Percentiles rank a stretch among this genome's conserved stretches.
Conservation (phyloP, 2,888 invertebrate species). For the Cephus nigrinus region DNA sequence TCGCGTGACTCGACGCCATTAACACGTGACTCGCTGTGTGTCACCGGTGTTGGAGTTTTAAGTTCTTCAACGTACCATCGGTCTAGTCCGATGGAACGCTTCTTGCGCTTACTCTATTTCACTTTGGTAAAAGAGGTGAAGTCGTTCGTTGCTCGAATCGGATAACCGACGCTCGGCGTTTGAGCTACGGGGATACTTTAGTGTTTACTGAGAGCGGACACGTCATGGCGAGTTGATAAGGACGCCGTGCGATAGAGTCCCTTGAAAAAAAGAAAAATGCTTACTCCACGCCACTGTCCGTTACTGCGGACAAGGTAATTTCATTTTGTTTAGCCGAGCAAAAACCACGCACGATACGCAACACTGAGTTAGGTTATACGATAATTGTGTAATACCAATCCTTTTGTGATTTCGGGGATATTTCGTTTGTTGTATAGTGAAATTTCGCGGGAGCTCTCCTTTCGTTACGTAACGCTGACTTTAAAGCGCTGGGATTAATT, state of each 20-base stretch:
- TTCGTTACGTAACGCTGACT: not conserved
- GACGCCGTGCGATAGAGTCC: slow-evolving; percentile 19
- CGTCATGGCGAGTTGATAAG: not conserved
- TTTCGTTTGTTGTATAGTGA: not conserved
- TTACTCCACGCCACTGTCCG: not conserved
- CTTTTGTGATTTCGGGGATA: not conserved
- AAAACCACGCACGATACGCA: not conserved
- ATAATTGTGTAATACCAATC: not conserved
- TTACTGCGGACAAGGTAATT: not conserved
- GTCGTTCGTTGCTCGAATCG: not conserved
- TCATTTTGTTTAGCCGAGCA: not conserved
- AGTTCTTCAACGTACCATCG: not conserved
- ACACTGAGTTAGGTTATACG: not conserved
- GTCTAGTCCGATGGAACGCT: not conserved
- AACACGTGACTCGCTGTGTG: not conserved
- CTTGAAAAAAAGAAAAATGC: not conserved
- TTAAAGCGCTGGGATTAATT: not conserved
- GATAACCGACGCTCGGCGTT: not conserved
- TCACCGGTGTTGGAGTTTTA: not conserved
- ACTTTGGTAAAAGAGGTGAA: not conserved
- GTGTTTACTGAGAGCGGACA: not conserved
- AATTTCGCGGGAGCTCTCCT: not conserved
- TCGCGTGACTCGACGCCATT: not conserved
- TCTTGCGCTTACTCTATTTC: not conserved
- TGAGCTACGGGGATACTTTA: not conserved